Evolutionary conservation across 1,140 invertebrate species (phyloP).

Genomic region (Carposina sasakii): DNA sequence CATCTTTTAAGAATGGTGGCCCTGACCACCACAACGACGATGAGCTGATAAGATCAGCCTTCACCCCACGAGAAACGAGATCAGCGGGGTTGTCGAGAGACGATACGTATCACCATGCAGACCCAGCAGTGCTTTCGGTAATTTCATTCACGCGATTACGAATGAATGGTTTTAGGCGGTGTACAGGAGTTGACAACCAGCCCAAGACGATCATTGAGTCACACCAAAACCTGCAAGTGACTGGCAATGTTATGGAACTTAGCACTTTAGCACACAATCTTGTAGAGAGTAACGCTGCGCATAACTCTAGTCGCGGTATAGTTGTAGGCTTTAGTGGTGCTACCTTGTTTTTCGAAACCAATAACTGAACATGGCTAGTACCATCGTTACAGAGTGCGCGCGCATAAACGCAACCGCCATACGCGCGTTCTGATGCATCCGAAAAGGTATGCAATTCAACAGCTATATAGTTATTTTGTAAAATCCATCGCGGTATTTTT

Average conservation of each 20-base stretch:
- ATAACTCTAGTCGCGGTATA: slow-evolving; percentile 35
- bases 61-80: slow-evolving; percentile 44
- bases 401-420: slow-evolving; percentile 33
- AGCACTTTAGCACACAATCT: slow-evolving; percentile 35
- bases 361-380: slow-evolving; percentile 18
- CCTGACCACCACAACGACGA: slow-evolving; percentile 44
- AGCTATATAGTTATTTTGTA: slow-evolving; percentile 2
- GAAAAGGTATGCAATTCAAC: slow-evolving; percentile 34
- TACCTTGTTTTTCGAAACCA: slow-evolving; percentile 38
- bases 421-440: slow-evolving; percentile 32
- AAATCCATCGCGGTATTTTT: slow-evolving; percentile 22
- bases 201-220: slow-evolving; percentile 30
- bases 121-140: slow-evolving; percentile 29
- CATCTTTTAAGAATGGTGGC: slow-evolving; percentile 10
- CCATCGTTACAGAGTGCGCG: slow-evolving; percentile 9
- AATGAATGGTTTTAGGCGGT: slow-evolving; percentile 35
- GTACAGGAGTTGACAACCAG: slow-evolving; percentile 33
- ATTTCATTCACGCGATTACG: slow-evolving; percentile 43
- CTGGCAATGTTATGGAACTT: slow-evolving; percentile 23
- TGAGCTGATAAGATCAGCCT: slow-evolving; percentile 17
- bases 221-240: slow-evolving; percentile 21
- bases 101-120: slow-evolving; percentile 32
- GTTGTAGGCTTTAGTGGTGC: slow-evolving; percentile 39
- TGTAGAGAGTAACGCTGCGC: slow-evolving; percentile 34
- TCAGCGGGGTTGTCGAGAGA: slow-evolving; percentile 48